A percentile compares a stretch with the other conserved stretches of the same genome.
Evolutionary conservation across 2,113 vertebrate species (phyloP).

Genomic region (Hemibagrus wyckioides): DNA sequence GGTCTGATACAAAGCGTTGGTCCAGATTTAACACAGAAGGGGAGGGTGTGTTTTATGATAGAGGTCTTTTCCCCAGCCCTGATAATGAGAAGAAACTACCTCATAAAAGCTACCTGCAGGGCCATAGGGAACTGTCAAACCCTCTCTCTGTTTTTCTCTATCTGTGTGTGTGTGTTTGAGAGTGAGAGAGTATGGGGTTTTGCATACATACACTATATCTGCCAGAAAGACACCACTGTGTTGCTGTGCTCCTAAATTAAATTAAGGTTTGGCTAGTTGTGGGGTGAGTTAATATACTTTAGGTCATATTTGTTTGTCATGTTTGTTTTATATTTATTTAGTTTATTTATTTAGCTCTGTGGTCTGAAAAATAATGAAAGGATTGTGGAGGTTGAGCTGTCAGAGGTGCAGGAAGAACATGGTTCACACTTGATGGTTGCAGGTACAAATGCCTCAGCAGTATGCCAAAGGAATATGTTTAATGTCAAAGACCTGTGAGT

Average conservation of each 20-base stretch:
- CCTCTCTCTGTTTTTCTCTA: neutral
- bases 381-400: neutral
- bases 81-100: conserved; percentile 53
- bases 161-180: neutral
- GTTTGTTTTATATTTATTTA: neutral
- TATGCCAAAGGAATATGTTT: conserved; percentile 18
- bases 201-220: neutral
- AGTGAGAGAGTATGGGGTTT: neutral
- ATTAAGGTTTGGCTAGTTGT: neutral
- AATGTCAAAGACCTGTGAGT: neutral
- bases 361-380: conserved; percentile 6
- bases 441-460: neutral
- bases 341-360: too few relatives aligned
- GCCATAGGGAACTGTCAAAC: conserved; percentile 41
- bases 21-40: conserved; percentile 45
- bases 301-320: neutral
- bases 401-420: neutral
- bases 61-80: conserved; percentile 39
- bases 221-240: neutral
- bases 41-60: conserved; percentile 42
- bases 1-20: conserved; percentile 46
- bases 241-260: neutral
- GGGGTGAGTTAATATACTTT: neutral
- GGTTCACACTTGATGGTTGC: neutral
- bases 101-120: conserved; percentile 55